A percentile compares a stretch with the other conserved stretches of the same genome.
Evolutionary conservation across 2,113 vertebrate species (phyloP).

Genomic region (Calyptommatus sinebrachiatus): DNA sequence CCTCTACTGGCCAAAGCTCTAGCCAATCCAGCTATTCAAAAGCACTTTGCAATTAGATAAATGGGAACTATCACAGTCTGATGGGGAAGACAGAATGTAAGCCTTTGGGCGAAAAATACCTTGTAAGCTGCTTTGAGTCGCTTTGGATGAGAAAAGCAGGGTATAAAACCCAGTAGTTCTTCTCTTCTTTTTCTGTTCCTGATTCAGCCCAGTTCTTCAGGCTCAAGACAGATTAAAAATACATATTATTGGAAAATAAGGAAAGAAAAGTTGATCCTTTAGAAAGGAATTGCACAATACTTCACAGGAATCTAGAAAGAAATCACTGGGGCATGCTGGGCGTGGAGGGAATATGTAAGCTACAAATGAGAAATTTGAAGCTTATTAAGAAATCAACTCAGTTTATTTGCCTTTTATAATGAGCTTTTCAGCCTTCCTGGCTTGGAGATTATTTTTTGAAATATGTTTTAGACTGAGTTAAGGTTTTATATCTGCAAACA

Average conservation of each 20-base stretch:
- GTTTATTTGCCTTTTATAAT: slow-evolving; percentile 50
- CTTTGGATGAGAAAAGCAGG: too few relatives aligned
- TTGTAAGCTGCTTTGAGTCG: too few relatives aligned
- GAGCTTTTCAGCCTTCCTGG: slow-evolving; percentile 3
- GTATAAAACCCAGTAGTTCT: too few relatives aligned
- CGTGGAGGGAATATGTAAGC: neutral
- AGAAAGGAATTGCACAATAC: neutral
- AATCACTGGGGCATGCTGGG: neutral
- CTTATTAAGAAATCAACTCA: slow-evolving; percentile 30
- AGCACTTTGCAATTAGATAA: too few relatives aligned
- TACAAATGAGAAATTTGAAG: slow-evolving; percentile 13
- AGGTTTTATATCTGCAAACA: slow-evolving; percentile 50
- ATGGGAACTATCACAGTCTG: too few relatives aligned
- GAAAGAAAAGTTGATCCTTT: neutral
- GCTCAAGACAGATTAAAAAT: too few relatives aligned
- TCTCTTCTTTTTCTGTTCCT: too few relatives aligned
- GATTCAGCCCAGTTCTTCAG: too few relatives aligned
- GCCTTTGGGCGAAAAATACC: too few relatives aligned
- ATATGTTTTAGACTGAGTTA: slow-evolving; percentile 43
- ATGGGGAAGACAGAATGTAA: too few relatives aligned
- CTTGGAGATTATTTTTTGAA: slow-evolving; percentile 54
- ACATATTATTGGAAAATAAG: neutral
- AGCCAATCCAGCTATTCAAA: too few relatives aligned
- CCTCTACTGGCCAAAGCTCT: too few relatives aligned
- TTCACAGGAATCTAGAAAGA: slow-evolving; percentile 16